Conservation (phyloP, 2,113 vertebrate genomes). For the Apteryx mantelli region DNA sequence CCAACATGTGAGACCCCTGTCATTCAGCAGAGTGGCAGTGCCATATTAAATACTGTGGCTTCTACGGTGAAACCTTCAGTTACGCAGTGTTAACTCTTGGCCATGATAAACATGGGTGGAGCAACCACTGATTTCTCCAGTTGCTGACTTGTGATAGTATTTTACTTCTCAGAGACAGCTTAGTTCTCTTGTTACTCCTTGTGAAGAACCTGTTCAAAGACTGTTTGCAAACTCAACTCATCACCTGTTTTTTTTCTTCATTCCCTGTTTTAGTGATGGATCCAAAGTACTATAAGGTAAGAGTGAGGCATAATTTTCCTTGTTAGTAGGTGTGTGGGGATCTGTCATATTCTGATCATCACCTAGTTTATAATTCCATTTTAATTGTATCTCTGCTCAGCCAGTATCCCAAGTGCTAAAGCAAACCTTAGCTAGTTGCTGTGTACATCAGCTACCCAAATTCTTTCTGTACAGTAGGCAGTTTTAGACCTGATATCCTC, state of each 20-base stretch:
- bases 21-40: fast-evolving
- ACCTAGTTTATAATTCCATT: background rate
- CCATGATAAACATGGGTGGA: background rate
- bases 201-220: background rate
- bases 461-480: background rate
- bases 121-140: background rate
- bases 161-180: background rate
- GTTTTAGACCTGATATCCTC: background rate
- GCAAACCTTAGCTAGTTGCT: background rate
- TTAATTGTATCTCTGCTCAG: background rate
- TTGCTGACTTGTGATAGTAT: background rate
- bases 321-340: background rate
- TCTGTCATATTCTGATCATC: background rate
- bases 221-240: background rate
- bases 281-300: background rate
- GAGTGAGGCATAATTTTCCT: background rate
- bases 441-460: background rate
- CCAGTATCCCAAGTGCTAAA: fast-evolving
- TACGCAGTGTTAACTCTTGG: background rate
- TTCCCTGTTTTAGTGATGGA: background rate
- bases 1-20: background rate
- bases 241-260: background rate
- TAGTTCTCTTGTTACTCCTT: background rate
- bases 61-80: background rate
- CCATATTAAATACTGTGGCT: background rate